Conservation (phyloP, 2,797 vertebrate genomes). For the Tamandua tetradactyla region DNA sequence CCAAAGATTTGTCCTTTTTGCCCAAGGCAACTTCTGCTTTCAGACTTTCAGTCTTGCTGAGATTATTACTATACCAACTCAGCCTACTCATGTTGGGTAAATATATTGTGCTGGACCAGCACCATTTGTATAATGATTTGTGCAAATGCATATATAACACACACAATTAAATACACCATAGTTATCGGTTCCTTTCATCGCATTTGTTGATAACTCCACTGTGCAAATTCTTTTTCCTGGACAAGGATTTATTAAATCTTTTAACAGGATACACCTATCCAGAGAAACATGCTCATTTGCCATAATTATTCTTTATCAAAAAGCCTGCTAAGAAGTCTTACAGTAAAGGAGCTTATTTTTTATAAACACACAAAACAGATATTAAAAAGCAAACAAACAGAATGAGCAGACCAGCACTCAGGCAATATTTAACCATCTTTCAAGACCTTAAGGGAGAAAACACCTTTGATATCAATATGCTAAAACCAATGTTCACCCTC, state of each 20-base stretch:
- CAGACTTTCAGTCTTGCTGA: not conserved
- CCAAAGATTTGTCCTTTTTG: not conserved
- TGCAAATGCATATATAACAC: not conserved
- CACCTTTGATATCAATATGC: conserved; percentile 68
- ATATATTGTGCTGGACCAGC: not conserved
- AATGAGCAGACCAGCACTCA: conserved; percentile 33
- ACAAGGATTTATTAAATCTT: not conserved
- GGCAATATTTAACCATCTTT: conserved; percentile 48
- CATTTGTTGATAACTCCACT: not conserved
- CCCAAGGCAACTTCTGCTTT: not conserved
- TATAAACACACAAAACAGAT: conserved; percentile 54
- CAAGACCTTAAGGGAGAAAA: conserved; percentile 61
- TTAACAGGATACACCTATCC: not conserved
- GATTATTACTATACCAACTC: not conserved
- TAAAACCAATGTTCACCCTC: conserved; percentile 70
- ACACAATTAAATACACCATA: not conserved
- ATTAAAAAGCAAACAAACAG: conserved; percentile 49
- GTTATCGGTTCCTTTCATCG: not conserved
- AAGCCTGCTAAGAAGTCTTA: not conserved
- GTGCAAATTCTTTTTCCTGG: not conserved
- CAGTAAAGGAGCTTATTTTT: conserved; percentile 14
- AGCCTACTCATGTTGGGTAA: not conserved
- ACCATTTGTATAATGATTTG: not conserved
- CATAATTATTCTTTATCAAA: conserved; percentile 45
- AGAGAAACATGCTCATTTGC: conserved; percentile 43